These are phyloP conservation scores for Himalopsyche anomala DNA, from an alignment of 2,888 invertebrate species.

Conservation along the genomic window DNA sequence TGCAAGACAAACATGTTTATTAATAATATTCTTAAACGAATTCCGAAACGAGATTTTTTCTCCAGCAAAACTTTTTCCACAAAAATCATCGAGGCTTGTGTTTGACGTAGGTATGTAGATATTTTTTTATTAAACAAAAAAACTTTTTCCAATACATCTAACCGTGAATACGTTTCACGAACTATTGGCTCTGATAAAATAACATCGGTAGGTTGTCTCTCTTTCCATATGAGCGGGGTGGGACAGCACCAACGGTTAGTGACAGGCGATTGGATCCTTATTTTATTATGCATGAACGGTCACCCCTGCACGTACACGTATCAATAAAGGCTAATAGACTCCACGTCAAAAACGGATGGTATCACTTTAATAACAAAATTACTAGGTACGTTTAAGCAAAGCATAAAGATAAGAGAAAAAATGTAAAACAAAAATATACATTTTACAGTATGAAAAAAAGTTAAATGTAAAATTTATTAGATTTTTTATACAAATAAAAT, in stretches of 20 bases:
- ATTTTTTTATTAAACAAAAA: background rate
- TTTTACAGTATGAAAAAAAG: no score
- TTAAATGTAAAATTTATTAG: no score
- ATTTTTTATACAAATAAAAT: no score
- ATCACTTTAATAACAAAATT: background rate
- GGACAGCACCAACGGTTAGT: conserved; percentile 31
- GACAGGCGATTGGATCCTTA: conserved; percentile 49
- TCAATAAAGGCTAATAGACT: conserved; percentile 34
- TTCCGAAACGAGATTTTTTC: background rate
- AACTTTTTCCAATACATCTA: conserved; percentile 38
- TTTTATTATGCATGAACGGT: conserved; percentile 47
- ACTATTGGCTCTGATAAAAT: conserved; percentile 36
- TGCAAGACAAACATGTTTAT: no score
- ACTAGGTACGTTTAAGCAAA: no score
- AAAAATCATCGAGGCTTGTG: background rate
- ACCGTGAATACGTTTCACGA: conserved; percentile 41
- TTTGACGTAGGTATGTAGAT: background rate
- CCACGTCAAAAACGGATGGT: background rate
- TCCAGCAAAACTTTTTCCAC: background rate
- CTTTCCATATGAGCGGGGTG: conserved; percentile 19
- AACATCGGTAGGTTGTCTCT: conserved; percentile 30
- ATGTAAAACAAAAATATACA: no score
- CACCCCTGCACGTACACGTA: conserved; percentile 11
- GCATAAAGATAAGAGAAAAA: no score
- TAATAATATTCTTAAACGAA: no score